phyloP scores from a whole-genome alignment of 2,113 vertebrate species.

The Phalacrocorax brasilianus region DNA sequence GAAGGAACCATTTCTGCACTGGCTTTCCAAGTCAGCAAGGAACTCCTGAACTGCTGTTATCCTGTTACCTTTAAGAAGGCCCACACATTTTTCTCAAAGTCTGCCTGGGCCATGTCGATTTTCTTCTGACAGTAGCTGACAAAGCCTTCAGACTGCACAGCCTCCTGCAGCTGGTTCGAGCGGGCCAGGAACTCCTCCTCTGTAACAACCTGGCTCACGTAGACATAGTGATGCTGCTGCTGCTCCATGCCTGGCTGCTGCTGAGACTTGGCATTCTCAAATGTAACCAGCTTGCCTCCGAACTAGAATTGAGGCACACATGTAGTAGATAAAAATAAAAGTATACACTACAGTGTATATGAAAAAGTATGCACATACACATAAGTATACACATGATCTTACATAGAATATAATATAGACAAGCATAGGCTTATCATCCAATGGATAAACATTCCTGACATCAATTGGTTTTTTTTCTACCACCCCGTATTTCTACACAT shows the following conservation, averaged over 20 bases:
- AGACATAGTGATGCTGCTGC: conserved; percentile 72
- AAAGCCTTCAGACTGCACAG: conserved; percentile 81
- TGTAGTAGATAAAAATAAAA: neutral
- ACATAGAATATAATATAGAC: neutral
- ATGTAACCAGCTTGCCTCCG: conserved; percentile 91
- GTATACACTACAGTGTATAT: neutral
- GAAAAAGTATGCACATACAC: neutral
- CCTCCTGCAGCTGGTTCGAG: conserved; percentile 86
- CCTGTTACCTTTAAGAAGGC: conserved; percentile 89
- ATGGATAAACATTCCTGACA: neutral
- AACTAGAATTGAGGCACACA: conserved; percentile 76
- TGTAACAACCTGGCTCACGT: conserved; percentile 91
- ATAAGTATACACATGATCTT: neutral
- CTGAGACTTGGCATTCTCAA: conserved; percentile 79
- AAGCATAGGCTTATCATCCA: neutral
- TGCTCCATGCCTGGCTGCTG: conserved; percentile 75
- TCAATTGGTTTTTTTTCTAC: neutral
- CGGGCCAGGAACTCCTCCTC: conserved; percentile 87
- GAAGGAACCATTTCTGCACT: neutral
- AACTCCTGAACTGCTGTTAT: neutral
- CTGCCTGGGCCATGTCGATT: conserved; percentile 79
- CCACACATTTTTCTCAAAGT: conserved; percentile 92
- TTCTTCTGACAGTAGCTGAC: conserved; percentile 89
- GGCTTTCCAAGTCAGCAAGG: neutral
- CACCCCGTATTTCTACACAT: neutral